Base-by-base conservation (phyloP, 2,113 vertebrate genomes). In the Pitta sordida region DNA sequence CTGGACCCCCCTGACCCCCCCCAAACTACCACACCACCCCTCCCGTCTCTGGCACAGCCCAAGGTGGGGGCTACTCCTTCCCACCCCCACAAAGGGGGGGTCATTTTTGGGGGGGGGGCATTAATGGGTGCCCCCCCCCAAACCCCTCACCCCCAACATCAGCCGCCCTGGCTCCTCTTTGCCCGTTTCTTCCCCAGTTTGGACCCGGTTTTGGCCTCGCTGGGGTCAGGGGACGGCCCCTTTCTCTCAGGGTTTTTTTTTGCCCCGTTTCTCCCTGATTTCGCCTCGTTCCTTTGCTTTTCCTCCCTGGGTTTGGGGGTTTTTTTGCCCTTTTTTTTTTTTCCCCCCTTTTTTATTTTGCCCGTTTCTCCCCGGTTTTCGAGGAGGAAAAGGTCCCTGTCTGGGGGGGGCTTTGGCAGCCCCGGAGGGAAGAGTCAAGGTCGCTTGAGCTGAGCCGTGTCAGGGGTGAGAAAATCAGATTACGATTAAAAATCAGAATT, bases 401-500 rank as follows among this genome's bases (percentile, higher is more conserved):
- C 83, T 77, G 83, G 73, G 73, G 83, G 73, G 83, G 83, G 60
- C 73, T 86, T 77, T 77, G 83, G 83, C 83, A 86, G 83, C 83
- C 83, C 83, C 29, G 73, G 55, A 86, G 83, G 83, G 73, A 86
- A 86, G 83, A 86, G 83, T 78, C 83, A 86, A 86, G 64, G 83
- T 86, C 83, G 83, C 83, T 86, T 86, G 83, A 86, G 83, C 83
- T 86, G 83, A 86, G 83, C 83, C 83, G 62, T 86, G 83, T 77
- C 46, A 8, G 83, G n/a, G 83, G 83, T 68, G 83, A 86, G 83
- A 86, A 86, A 86, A 86, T 86, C 83, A 86, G 83, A 86, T 86
- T 86, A 86, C 77, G 83, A 86, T 86, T 86, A 86, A 86, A 86
- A 86, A 86, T 86, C 83, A 86, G 83, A 86, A 86, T 86, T 86